A percentile compares a stretch with the other conserved stretches of the same genome.
phyloP scores from a whole-genome alignment of 2,113 vertebrate species.

The Heterotis niloticus region DNA sequence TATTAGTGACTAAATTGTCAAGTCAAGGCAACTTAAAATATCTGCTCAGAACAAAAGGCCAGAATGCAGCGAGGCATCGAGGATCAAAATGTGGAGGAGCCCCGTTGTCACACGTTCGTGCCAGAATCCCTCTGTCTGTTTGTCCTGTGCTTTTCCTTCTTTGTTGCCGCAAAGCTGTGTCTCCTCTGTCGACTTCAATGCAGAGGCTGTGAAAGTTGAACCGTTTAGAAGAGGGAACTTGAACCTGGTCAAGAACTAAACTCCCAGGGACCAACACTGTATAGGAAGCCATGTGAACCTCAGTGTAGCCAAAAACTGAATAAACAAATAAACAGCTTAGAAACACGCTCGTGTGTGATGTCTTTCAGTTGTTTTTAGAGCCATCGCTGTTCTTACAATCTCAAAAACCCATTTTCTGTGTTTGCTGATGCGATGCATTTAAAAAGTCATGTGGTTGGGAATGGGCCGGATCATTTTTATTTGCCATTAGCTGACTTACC shows the following conservation, averaged over 20 bases:
- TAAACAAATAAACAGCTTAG: slow-evolving; percentile 9
- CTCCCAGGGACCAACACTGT: slow-evolving; percentile 3
- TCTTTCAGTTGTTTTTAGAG: neutral
- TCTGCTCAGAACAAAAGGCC: too few relatives aligned
- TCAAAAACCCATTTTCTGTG: neutral
- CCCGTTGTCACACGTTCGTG: too few relatives aligned
- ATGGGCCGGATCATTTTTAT: neutral
- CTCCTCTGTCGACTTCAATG: neutral
- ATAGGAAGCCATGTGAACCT: neutral
- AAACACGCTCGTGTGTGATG: neutral
- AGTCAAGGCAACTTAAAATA: too few relatives aligned
- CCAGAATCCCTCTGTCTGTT: too few relatives aligned
- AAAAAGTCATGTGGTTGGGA: too few relatives aligned
- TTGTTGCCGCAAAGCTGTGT: too few relatives aligned
- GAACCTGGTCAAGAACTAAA: neutral
- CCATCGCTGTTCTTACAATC: neutral
- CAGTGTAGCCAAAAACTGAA: slow-evolving; percentile 19
- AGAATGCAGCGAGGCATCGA: too few relatives aligned
- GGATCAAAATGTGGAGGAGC: too few relatives aligned
- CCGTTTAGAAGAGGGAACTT: neutral
- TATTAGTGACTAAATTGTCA: too few relatives aligned
- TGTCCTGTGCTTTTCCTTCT: neutral
- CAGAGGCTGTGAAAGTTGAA: neutral
- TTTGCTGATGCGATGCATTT: too few relatives aligned
- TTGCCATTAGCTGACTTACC: neutral